Conservation (phyloP, 2,888 invertebrate genomes). For the Prosopocoilus inquinatus region DNA sequence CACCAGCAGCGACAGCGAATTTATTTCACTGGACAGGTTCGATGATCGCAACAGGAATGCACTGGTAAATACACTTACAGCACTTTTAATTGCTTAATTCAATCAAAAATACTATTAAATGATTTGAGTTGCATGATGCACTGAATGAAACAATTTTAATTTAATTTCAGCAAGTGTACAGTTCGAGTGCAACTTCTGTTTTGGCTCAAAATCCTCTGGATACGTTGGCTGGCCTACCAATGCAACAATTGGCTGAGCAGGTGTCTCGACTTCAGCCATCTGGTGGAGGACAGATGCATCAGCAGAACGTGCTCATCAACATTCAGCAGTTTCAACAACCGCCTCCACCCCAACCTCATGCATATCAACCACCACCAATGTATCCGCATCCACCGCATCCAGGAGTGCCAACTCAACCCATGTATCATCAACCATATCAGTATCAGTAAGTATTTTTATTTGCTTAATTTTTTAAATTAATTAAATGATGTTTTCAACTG, state of each 20-base stretch:
- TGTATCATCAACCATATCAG: constrained; percentile 41
- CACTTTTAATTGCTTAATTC: too few species aligned
- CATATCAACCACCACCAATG: constrained; percentile 53
- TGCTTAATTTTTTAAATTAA: too few species aligned
- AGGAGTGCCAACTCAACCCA: constrained; percentile 45
- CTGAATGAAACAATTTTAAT: neutral
- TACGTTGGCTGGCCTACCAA: constrained; percentile 46
- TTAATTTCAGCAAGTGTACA: constrained; percentile 43
- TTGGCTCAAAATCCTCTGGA: constrained; percentile 36
- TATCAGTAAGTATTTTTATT: constrained; percentile 43
- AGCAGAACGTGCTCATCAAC: constrained; percentile 65
- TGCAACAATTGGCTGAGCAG: constrained; percentile 53
- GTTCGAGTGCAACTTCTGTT: constrained; percentile 29
- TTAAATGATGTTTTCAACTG: too few species aligned
- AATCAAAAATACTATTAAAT: too few species aligned
- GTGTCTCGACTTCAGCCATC: constrained; percentile 47
- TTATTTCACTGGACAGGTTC: constrained; percentile 46
- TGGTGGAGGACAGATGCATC: constrained; percentile 51
- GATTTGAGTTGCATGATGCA: neutral
- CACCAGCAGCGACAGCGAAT: constrained; percentile 47
- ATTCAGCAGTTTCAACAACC: constrained; percentile 62
- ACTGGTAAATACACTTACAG: constrained; percentile 42
- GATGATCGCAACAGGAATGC: constrained; percentile 43
- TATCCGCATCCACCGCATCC: constrained; percentile 43
- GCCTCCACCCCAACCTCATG: constrained; percentile 47